Conservation (phyloP, 2,113 vertebrate species). For the Mirounga angustirostris region DNA sequence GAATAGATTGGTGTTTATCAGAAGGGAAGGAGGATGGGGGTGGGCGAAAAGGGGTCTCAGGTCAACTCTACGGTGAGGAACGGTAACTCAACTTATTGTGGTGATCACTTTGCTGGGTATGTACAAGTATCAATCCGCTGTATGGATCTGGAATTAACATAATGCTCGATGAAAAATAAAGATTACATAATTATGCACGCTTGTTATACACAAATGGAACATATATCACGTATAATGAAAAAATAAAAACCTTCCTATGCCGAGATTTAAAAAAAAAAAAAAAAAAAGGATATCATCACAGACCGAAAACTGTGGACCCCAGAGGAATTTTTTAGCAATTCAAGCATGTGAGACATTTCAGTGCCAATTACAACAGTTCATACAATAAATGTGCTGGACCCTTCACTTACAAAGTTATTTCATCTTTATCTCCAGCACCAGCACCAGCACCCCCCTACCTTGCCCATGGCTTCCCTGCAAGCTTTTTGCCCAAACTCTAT, state of each 20-base stretch:
- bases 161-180: not conserved
- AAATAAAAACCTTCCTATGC: not conserved
- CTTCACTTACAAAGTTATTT: not conserved
- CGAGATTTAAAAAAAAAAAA: not conserved
- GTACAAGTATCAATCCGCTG: not conserved
- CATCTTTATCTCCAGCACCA: not conserved
- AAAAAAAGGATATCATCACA: not conserved
- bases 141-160: not conserved
- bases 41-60: not conserved
- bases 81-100: not conserved
- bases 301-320: not conserved
- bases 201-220: not conserved
- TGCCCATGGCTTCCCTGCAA: not conserved
- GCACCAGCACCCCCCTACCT: no score
- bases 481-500: not conserved
- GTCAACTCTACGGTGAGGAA: not conserved
- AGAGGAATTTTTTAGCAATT: constrained; percentile 8
- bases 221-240: not conserved
- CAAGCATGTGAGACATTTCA: not conserved
- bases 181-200: not conserved
- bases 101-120: not conserved
- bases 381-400: not conserved
- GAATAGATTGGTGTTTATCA: not conserved
- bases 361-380: not conserved
- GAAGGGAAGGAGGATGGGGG: not conserved